Percentiles rank a stretch among this genome's conserved stretches.
These are phyloP conservation scores for Heliconius hortense DNA, from an alignment of 2,888 invertebrate species.

Conservation along the genomic window DNA sequence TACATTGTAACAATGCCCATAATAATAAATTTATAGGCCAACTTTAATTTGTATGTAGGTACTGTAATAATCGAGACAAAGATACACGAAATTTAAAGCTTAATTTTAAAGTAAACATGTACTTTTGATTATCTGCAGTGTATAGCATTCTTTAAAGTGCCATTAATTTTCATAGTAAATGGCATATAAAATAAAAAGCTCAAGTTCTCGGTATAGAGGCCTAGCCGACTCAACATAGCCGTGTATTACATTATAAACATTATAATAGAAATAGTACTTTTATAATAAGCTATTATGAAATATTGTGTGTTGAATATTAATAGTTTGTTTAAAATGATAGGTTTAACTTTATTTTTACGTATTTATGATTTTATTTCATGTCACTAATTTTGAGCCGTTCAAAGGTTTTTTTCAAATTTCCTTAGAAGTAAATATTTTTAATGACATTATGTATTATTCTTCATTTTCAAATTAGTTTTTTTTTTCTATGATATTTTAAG, in stretches of 20 bases:
- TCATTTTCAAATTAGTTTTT: neutral
- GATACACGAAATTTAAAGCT: neutral
- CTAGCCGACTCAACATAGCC: conserved; percentile 48
- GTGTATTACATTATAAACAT: conserved; percentile 33
- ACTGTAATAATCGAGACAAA: neutral
- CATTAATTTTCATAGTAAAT: conserved; percentile 7
- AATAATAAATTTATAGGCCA: neutral
- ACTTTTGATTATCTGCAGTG: neutral
- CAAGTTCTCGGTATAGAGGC: conserved; percentile 44
- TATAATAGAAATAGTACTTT: conserved; percentile 31
- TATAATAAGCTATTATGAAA: conserved; percentile 35
- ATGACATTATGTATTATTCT: neutral
- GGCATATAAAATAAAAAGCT: conserved; percentile 16
- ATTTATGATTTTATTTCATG: neutral
- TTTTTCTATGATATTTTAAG: neutral
- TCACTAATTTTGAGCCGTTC: neutral
- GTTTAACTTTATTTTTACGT: neutral
- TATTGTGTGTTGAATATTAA: conserved; percentile 16
- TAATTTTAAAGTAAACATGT: neutral
- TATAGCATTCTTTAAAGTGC: conserved; percentile 19
- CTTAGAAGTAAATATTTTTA: neutral
- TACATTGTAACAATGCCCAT: neutral
- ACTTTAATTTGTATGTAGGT: neutral
- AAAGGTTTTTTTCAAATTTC: neutral
- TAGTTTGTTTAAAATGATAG: conserved; percentile 12